Percentiles rank a stretch among this genome's conserved stretches.
These are phyloP conservation scores for Gorsachius magnificus DNA, from an alignment of 2,797 vertebrate species.

Conservation along the genomic window DNA sequence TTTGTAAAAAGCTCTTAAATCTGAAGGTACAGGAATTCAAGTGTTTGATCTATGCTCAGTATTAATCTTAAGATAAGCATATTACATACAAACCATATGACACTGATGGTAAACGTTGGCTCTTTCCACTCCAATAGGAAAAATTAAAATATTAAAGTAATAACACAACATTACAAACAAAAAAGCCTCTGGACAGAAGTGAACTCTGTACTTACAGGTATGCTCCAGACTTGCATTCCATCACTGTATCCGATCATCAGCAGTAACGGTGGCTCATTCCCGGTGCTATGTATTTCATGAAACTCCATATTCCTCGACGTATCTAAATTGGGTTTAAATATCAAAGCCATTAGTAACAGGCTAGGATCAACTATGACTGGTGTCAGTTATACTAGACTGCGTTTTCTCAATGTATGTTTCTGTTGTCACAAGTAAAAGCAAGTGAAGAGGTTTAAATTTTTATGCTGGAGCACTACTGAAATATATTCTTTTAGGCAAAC, in stretches of 20 bases:
- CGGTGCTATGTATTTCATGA: conserved; percentile 89
- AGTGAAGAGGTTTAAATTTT: background rate
- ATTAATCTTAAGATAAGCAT: background rate
- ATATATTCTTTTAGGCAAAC: background rate
- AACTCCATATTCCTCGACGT: conserved; percentile 91
- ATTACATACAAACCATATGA: background rate
- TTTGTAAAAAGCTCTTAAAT: background rate
- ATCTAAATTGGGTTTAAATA: conserved; percentile 76
- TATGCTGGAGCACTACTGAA: background rate
- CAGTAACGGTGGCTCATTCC: conserved; percentile 90
- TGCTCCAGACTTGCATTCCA: conserved; percentile 96
- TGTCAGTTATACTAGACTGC: background rate
- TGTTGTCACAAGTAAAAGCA: background rate
- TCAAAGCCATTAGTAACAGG: background rate
- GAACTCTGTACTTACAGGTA: conserved; percentile 87
- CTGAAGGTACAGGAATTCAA: background rate
- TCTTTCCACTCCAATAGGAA: background rate
- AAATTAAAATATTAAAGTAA: background rate
- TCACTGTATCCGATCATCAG: conserved; percentile 94
- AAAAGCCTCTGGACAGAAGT: background rate
- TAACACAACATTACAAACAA: background rate
- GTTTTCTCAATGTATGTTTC: background rate
- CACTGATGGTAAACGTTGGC: background rate
- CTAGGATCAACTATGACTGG: background rate
- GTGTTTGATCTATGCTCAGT: background rate